Conservation (phyloP, 2,888 invertebrate genomes). For the Nemotelus pantherinus region DNA sequence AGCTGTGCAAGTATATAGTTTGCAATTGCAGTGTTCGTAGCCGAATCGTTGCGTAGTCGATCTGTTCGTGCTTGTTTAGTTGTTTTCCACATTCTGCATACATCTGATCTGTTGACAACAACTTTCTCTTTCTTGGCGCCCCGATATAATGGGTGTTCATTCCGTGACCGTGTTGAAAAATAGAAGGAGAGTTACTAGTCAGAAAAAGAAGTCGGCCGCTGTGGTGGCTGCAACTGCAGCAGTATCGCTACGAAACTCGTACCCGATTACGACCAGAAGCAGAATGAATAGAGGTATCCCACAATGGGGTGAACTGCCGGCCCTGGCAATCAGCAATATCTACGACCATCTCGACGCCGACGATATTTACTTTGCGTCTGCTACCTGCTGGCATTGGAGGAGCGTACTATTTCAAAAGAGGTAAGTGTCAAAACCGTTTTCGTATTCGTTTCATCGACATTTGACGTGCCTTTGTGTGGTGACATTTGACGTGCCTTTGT, state of each 20-base stretch:
- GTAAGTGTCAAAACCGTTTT: conserved; percentile 53
- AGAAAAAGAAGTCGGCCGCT: conserved; percentile 14
- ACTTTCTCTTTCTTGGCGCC: conserved; percentile 40
- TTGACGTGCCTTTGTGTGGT: not conserved
- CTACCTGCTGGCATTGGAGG: conserved; percentile 70
- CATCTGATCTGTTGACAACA: conserved; percentile 27
- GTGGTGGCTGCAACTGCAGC: conserved; percentile 5
- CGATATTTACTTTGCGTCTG: conserved; percentile 67
- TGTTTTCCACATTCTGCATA: conserved; percentile 11
- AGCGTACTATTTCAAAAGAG: conserved; percentile 65
- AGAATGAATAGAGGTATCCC: conserved; percentile 51
- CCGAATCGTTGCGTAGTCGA: conserved; percentile 2
- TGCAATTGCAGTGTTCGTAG: not conserved
- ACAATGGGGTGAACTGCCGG: conserved; percentile 62
- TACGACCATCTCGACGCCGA: conserved; percentile 62
- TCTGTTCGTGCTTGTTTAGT: conserved; percentile 11
- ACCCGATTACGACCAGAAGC: not conserved
- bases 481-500: not conserved
- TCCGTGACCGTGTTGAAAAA: conserved; percentile 17
- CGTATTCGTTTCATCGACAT: not conserved
- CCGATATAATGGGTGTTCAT: conserved; percentile 21
- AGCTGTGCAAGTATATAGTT: not conserved
- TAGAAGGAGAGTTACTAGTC: conserved; percentile 28
- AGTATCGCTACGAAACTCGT: not conserved
- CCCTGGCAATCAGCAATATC: conserved; percentile 66